phyloP scores from a whole-genome alignment of 2,113 vertebrate species.

The Mus spicilegus region DNA sequence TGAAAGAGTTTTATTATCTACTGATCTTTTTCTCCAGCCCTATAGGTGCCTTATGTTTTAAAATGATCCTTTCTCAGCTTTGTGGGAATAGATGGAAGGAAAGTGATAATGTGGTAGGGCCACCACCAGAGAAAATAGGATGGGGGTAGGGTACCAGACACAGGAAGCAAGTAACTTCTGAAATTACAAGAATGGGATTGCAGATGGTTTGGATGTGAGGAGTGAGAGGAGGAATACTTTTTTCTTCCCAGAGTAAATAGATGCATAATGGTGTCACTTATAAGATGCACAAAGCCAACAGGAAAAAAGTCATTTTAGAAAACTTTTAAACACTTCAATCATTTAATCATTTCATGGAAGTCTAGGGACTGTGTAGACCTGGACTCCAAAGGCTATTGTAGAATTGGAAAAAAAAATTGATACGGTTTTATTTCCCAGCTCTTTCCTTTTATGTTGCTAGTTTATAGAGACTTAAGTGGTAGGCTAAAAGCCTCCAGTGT shows the following conservation, averaged over 20 bases:
- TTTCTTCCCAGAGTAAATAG: neutral
- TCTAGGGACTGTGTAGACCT: neutral
- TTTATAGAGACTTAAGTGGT: neutral
- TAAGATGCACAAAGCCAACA: neutral
- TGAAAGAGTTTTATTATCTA: neutral
- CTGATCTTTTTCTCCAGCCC: neutral
- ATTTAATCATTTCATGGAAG: neutral
- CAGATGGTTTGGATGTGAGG: neutral
- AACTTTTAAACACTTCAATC: neutral
- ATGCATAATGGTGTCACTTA: too few species aligned
- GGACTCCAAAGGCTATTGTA: neutral
- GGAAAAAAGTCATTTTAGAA: neutral
- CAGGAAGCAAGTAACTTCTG: neutral
- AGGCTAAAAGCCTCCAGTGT: neutral
- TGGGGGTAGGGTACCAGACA: too few species aligned
- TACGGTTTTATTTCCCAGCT: neutral
- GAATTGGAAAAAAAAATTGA: neutral
- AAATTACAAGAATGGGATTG: too few species aligned
- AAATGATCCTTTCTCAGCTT: neutral
- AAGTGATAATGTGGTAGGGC: neutral
- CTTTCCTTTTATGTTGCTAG: neutral
- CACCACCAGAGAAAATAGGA: neutral
- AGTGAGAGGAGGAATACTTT: too few species aligned
- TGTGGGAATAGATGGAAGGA: neutral
- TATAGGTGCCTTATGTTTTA: neutral